Conservation (phyloP, 2,888 invertebrate genomes). For the Drymonia ruficornis region DNA sequence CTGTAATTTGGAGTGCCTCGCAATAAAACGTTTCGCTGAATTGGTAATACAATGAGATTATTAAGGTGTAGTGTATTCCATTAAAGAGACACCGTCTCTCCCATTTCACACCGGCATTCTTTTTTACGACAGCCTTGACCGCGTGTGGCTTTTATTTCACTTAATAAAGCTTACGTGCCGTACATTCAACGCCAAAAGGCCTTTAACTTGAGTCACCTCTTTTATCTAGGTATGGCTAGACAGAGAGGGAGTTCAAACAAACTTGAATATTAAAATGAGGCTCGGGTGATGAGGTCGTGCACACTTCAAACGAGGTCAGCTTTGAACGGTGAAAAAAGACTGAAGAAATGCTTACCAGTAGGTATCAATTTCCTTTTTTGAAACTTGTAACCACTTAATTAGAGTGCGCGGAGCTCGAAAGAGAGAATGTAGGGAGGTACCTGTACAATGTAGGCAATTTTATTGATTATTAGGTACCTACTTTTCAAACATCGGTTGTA, state of each 20-base stretch:
- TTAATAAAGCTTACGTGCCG: slow-evolving; percentile 37
- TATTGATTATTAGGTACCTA: no score
- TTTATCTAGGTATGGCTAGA: slow-evolving; percentile 22
- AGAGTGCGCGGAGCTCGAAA: no score
- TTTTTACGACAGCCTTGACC: slow-evolving; percentile 38
- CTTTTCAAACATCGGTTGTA: no score
- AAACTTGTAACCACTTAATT: no score
- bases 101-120: slow-evolving; percentile 14
- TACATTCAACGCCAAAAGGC: slow-evolving; percentile 25
- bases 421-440: no score
- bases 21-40: slow-evolving; percentile 16
- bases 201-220: slow-evolving; percentile 23
- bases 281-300: slow-evolving; percentile 30
- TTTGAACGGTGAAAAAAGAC: slow-evolving; percentile 22
- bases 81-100: slow-evolving; percentile 19
- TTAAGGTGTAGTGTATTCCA: slow-evolving; percentile 20
- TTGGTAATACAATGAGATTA: slow-evolving; percentile 19
- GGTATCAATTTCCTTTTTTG: no score
- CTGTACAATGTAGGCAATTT: no score
- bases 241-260: slow-evolving; percentile 25
- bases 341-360: slow-evolving; percentile 13
- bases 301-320: slow-evolving; percentile 20
- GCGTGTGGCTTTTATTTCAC: slow-evolving; percentile 30
- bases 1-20: slow-evolving; percentile 13
- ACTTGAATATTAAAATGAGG: slow-evolving; percentile 29